Percentiles rank a stretch among this genome's conserved stretches.
phyloP scores from a whole-genome alignment of 2,797 vertebrate species.

The Leuciscus waleckii region DNA sequence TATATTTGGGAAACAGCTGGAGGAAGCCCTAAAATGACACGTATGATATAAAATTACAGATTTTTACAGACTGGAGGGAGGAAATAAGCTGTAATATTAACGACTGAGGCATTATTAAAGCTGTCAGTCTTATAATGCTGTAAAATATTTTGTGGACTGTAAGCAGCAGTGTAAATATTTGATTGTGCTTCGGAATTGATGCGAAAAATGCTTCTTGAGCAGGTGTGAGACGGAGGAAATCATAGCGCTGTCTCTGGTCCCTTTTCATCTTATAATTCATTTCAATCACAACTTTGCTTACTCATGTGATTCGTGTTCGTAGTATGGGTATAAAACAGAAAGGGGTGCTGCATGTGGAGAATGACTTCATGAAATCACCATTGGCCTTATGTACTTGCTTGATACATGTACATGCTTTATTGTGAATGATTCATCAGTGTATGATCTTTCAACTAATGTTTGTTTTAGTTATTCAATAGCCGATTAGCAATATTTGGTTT shows the following conservation, averaged over 20 bases:
- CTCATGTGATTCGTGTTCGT: background rate
- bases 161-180: conserved; percentile 51
- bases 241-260: background rate
- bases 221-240: conserved; percentile 27
- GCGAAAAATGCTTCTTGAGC: conserved; percentile 46
- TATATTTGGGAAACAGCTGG: conserved; percentile 71
- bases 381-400: background rate
- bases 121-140: conserved; percentile 41
- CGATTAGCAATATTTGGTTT: background rate
- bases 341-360: background rate
- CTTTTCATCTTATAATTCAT: background rate
- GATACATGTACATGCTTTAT: background rate
- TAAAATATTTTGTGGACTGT: conserved; percentile 52
- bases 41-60: conserved; percentile 69
- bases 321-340: background rate
- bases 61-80: conserved; percentile 67
- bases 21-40: conserved; percentile 67
- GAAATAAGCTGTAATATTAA: conserved; percentile 66
- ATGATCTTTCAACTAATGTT: background rate
- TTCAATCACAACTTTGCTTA: background rate
- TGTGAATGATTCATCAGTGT: background rate
- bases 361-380: background rate
- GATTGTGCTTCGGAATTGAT: conserved; percentile 30
- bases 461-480: background rate
- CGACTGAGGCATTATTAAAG: conserved; percentile 58